Base-by-base conservation (phyloP, 2,113 vertebrate genomes). In the Nibea coibor region DNA sequence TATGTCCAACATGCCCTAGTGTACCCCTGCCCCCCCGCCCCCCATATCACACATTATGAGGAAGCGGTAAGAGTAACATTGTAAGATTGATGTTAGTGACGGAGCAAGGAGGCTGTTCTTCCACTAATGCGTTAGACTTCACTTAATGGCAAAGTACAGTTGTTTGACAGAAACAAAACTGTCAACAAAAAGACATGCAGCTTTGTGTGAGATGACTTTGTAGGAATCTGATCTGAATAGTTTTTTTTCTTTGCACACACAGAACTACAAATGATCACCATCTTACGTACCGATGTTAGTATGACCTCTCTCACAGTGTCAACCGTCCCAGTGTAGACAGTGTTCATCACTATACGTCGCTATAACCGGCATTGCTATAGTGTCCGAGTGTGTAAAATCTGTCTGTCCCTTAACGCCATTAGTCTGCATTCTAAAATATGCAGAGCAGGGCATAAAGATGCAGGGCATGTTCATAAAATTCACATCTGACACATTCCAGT, bases 1-100 rank as follows among this genome's bases (percentile, higher is more conserved):
- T 1, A 94, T 95, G 91, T 93, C 93, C 66, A 93, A 75, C 73
- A 85, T 96, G 86, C 93, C 93, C 63, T 90, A 91, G 78, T 76
- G 54, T 22, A 39, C 7, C 8, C 48, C 9, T 4, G 1, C 65
- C 3, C 3, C 58, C 24, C 24, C 24, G 2, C 1, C 3, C 58
- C 45, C 45, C 12, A n/a, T 22, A 56, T 56, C 15, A 19, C 51
- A 43, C 31, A 65, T 35, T 45, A 67, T 59, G n/a, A 50, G 47
- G 58, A 26, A 72, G 22, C 26, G 35, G 57, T 82, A 54, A 69
- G 56, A 54, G 16, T 35, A 66, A 63, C 12, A 72, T 65, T 64
- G 31, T 54, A 50, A 31, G 20, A 47, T 58, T 24, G 1, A 63
- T 15, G 7, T 71, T 54, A 48, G 39, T 63, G n/a, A 75, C 9